These are phyloP conservation scores for Acipenser ruthenus DNA, from an alignment of 2,797 vertebrate genomes.

Conservation along the genomic window DNA sequence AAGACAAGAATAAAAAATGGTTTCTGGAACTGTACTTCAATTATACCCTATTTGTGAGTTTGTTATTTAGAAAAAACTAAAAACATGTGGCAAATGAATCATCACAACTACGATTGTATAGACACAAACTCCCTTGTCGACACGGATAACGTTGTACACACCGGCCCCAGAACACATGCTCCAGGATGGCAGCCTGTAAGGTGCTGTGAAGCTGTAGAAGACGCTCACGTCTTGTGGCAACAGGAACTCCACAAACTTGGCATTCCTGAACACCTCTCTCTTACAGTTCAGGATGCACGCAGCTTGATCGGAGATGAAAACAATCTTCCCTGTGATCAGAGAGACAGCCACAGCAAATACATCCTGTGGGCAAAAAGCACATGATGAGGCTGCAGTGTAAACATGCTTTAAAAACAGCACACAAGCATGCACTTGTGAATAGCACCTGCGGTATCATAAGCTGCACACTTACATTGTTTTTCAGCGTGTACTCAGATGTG, in stretches of 20 bases:
- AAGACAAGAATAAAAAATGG: conserved; percentile 15
- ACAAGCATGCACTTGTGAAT: conserved; percentile 27
- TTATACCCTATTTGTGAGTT: too few relatives aligned
- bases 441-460: not conserved
- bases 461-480: conserved; percentile 76
- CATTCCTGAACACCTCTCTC: conserved; percentile 68
- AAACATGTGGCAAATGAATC: not conserved
- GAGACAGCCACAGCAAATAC: conserved; percentile 79
- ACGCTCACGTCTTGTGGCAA: conserved; percentile 79
- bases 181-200: conserved; percentile 74
- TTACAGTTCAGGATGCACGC: conserved; percentile 69
- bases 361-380: conserved; percentile 53
- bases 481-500: conserved; percentile 76
- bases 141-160: conserved; percentile 31
- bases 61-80: not conserved
- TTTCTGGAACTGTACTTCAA: too few relatives aligned
- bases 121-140: conserved; percentile 1
- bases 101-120: not conserved
- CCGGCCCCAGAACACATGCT: conserved; percentile 61
- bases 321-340: conserved; percentile 67
- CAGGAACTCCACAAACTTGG: conserved; percentile 76
- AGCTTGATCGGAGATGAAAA: conserved; percentile 77
- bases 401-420: conserved; percentile 21
- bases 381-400: conserved; percentile 5
- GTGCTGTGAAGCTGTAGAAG: conserved; percentile 73